A percentile compares a stretch with the other conserved stretches of the same genome.
Evolutionary conservation across 64 coral and sea anemone genomes (phyloP).

Genomic region (Hydrozoanthus tunicans): DNA sequence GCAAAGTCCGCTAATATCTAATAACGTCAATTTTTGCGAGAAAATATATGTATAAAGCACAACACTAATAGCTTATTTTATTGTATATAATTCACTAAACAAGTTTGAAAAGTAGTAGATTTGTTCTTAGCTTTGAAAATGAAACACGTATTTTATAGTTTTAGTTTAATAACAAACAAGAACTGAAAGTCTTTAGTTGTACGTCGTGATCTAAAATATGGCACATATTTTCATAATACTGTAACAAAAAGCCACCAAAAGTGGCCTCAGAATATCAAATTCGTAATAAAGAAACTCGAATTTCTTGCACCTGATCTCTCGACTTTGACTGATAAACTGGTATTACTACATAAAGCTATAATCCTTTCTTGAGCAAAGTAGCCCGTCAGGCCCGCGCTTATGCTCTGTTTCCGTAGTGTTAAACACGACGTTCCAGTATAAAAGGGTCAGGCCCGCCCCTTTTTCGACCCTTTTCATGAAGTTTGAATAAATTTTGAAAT

Average conservation of each 20-base stretch:
- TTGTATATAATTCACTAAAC: slow-evolving; percentile 28
- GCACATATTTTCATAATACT: background rate
- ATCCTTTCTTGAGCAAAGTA: too few relatives aligned
- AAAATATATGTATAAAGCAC: slow-evolving; percentile 9
- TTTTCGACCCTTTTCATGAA: too few relatives aligned
- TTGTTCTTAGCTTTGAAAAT: background rate
- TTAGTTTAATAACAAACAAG: background rate
- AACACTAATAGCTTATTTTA: slow-evolving; percentile 35
- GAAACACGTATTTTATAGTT: background rate
- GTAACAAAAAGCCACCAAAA: background rate
- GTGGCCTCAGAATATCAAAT: background rate
- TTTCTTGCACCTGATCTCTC: background rate
- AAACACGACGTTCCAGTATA: too few relatives aligned
- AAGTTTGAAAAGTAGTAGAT: background rate
- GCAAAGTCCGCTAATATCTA: background rate
- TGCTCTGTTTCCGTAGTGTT: too few relatives aligned
- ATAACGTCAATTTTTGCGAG: background rate
- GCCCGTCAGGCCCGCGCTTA: too few relatives aligned
- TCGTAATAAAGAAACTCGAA: slow-evolving; percentile 22
- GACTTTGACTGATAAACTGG: background rate
- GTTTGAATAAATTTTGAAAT: too few relatives aligned
- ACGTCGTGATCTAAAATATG: background rate
- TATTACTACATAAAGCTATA: too few relatives aligned
- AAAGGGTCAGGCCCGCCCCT: too few relatives aligned
- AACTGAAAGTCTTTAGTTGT: background rate